Conservation (phyloP, 2,888 invertebrate genomes). For the Homarus gammarus region DNA sequence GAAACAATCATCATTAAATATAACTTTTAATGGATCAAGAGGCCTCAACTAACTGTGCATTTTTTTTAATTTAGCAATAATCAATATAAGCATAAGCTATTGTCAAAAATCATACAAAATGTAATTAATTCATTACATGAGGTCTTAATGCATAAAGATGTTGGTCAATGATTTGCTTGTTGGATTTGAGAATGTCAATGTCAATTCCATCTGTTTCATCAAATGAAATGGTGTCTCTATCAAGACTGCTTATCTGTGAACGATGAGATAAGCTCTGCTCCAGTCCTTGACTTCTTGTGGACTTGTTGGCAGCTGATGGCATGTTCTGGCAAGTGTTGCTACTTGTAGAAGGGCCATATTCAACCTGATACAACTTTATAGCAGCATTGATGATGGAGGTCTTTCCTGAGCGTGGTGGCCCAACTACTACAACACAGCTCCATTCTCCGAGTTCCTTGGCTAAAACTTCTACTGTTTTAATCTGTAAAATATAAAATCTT, state of each 20-base stretch:
- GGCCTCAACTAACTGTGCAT: not conserved
- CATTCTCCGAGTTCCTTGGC: constrained; percentile 35
- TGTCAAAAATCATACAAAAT: not conserved
- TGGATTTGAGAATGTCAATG: constrained; percentile 46
- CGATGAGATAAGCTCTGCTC: not conserved
- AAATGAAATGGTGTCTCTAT: constrained; percentile 20
- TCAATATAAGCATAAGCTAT: not conserved
- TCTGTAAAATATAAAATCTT: not conserved
- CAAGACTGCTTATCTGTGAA: not conserved
- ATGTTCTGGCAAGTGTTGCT: not conserved
- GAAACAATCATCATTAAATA: no score
- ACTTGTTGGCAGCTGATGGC: constrained; percentile 18
- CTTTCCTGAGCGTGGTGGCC: constrained; percentile 63
- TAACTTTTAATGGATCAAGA: no score
- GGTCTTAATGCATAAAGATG: constrained; percentile 50
- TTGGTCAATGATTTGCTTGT: constrained; percentile 35
- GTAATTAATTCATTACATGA: constrained; percentile 11
- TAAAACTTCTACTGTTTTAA: constrained; percentile 22
- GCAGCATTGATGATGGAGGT: constrained; percentile 41
- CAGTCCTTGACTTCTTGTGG: constrained; percentile 10
- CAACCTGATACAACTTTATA: constrained; percentile 27
- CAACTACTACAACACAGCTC: constrained; percentile 54
- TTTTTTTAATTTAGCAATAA: not conserved
- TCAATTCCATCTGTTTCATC: constrained; percentile 35
- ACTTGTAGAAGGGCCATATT: not conserved